Conservation (phyloP, 1,140 invertebrate genomes). For the Melanaphis sacchari region DNA sequence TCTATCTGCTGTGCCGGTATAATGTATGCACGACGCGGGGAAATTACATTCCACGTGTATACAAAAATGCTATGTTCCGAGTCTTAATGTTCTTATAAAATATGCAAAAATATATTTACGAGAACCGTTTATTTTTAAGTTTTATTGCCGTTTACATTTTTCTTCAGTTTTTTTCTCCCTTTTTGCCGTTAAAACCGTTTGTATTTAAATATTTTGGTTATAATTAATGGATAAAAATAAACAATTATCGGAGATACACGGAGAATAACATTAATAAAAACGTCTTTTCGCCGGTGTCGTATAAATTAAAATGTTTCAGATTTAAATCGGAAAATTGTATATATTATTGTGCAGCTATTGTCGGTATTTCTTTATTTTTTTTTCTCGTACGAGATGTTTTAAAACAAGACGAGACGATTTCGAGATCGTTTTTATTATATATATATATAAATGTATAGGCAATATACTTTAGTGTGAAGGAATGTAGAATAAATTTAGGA, state of each 20-base stretch:
- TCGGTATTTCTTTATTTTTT: not conserved
- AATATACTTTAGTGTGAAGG: not conserved
- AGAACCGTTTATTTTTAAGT: not conserved
- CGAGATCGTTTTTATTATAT: not conserved
- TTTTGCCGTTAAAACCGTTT: not conserved
- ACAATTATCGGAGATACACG: not conserved
- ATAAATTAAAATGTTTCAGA: constrained; percentile 17
- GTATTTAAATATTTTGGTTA: not conserved
- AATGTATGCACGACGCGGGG: not conserved
- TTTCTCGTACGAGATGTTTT: not conserved
- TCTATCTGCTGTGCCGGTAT: not conserved
- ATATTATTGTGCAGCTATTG: not conserved
- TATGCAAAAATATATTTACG: not conserved
- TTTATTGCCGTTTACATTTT: not conserved
- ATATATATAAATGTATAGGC: not conserved
- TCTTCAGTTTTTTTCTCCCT: not conserved
- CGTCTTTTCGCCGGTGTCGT: not conserved
- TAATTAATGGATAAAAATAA: constrained; percentile 14
- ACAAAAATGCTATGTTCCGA: not conserved
- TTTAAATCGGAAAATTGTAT: constrained; percentile 1
- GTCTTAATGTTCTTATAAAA: not conserved
- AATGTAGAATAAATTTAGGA: not conserved
- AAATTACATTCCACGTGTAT: not conserved
- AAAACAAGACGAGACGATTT: not conserved
- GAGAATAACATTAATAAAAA: not conserved